Base-by-base conservation (phyloP, 2,113 vertebrate genomes). In the Boleophthalmus pectinirostris region DNA sequence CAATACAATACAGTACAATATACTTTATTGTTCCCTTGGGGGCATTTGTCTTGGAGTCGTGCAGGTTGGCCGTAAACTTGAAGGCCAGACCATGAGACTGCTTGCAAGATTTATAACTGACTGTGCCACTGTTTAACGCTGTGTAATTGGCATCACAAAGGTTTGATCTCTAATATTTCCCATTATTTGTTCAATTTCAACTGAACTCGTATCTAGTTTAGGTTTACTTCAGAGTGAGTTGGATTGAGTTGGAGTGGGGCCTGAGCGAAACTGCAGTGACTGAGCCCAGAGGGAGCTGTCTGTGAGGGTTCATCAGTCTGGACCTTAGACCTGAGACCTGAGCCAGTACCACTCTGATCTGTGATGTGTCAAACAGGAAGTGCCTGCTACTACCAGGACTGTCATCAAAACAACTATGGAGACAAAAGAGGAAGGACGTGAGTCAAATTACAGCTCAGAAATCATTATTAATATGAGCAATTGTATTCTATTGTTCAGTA, bases 221-320 rank as follows among this genome's bases (percentile, higher is more conserved):
- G 2, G 9, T 51, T 49, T 18, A 51, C 49, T 18, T 51, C 7
- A 15, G 15, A 56, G 3, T 56, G 21, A 56, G 54, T 21, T 56
- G 7, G 53, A 24, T n/a, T 60, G 57, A 29, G 13, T 25, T 15
- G 14, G 23, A 76, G 54, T 79, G 87, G 85, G 83, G 80, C 83
- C n/a, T 56, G 53, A 87, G 47, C 7, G 16, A 51, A 82, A 82
- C 73, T 70, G 43, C 61, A 25, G 68, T 51, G 47, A 82, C 77
- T 67, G 79, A 72, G 45, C 38, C 35, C 1, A 33, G 10, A 58
- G 77, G 75, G 79, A 79, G 76, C 74, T 80, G 77, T 83, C 74
- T 65, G 68, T 29, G 79, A 45, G 82, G 84, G 45, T 85, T 83
- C 81, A 85, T 73, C 46, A 75, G 82, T 82, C 82, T 82, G 64